Conservation (phyloP, 2,113 vertebrate genomes). For the Anoplopoma fimbria region DNA sequence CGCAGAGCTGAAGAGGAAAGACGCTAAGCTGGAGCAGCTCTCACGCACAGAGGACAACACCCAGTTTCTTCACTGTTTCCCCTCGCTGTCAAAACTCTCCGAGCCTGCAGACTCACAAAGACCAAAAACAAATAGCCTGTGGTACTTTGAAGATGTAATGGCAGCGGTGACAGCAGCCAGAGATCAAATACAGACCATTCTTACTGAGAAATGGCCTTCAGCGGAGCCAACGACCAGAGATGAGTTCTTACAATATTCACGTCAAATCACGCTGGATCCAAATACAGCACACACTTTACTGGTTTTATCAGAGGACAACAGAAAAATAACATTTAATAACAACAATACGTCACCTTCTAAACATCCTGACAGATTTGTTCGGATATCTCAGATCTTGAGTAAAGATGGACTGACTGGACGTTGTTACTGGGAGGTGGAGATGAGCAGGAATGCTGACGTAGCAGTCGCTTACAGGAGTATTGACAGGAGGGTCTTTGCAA, state of each 20-base stretch:
- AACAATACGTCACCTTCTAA: accelerated
- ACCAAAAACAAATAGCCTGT: background rate
- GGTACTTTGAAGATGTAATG: background rate
- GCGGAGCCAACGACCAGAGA: slow-evolving; percentile 10
- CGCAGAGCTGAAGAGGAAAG: background rate
- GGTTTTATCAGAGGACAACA: slow-evolving; percentile 31
- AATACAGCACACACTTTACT: accelerated
- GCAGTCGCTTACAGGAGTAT: slow-evolving; percentile 11
- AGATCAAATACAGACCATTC: background rate
- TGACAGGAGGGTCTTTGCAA: background rate
- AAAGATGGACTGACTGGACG: background rate
- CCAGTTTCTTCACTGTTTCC: slow-evolving; percentile 25
- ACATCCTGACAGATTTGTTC: slow-evolving; percentile 18
- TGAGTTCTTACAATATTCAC: background rate
- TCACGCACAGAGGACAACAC: slow-evolving; percentile 20
- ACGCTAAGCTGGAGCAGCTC: slow-evolving; percentile 26
- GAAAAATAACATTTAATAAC: background rate
- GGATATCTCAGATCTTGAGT: slow-evolving; percentile 19
- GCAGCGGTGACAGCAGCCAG: background rate
- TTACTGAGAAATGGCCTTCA: background rate
- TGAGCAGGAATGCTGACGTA: accelerated
- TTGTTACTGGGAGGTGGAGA: slow-evolving; percentile 52
- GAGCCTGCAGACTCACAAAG: background rate
- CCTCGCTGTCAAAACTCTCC: background rate
- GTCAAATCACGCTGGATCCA: slow-evolving; percentile 14